Evolutionary conservation across 1,140 invertebrate genomes (phyloP).

Genomic region (Zelostemma sp.): DNA sequence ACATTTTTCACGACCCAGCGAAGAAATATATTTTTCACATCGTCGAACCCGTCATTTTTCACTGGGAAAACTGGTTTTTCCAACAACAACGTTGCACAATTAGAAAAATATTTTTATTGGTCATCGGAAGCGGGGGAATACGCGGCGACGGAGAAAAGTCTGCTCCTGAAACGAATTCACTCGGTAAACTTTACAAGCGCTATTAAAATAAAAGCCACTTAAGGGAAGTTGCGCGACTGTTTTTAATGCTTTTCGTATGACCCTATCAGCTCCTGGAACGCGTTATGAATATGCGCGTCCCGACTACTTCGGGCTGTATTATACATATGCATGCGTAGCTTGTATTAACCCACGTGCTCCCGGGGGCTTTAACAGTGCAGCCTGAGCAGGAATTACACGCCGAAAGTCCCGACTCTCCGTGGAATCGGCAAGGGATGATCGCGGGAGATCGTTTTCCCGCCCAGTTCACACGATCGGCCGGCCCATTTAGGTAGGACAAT

Average conservation of each 20-base stretch:
- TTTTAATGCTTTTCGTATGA: slow-evolving; percentile 20
- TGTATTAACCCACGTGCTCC: slow-evolving; percentile 8
- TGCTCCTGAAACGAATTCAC: slow-evolving; percentile 23
- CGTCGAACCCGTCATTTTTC: neutral
- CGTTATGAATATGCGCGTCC: slow-evolving; percentile 24
- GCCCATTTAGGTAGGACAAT: too few relatives aligned
- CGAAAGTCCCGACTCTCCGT: neutral
- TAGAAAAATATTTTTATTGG: neutral
- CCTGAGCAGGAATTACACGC: neutral
- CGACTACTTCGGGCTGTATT: neutral
- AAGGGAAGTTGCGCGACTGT: slow-evolving; percentile 17
- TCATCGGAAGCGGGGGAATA: neutral
- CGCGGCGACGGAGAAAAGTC: too few relatives aligned
- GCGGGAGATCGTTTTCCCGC: too few relatives aligned
- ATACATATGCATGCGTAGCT: slow-evolving; percentile 4
- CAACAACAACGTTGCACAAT: neutral
- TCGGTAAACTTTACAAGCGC: slow-evolving; percentile 22
- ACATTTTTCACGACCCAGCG: neutral
- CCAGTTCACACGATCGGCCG: too few relatives aligned
- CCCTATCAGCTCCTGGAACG: slow-evolving; percentile 18
- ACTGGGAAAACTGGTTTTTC: neutral
- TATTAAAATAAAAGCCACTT: slow-evolving; percentile 28
- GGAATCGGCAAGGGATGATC: too few relatives aligned
- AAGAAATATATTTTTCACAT: neutral
- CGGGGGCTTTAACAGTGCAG: neutral